Percentiles rank a stretch among this genome's conserved stretches.
Conservation (phyloP, 2,797 vertebrate genomes). For the Psittacula derbiana region DNA sequence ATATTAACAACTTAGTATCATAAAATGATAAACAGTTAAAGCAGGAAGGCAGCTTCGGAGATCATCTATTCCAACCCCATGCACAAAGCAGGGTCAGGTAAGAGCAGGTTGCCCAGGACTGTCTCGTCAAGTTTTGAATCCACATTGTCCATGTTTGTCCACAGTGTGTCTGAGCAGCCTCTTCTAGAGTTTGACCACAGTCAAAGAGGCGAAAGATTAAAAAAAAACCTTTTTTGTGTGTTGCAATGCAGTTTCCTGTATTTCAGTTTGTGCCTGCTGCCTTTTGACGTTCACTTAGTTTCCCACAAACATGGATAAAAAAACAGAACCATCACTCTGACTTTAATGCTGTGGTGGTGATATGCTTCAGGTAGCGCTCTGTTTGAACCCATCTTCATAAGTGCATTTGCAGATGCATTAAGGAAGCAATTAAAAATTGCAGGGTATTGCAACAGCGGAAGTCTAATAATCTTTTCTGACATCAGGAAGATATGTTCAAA, state of each 20-base stretch:
- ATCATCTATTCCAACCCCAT: not conserved
- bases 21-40: not conserved
- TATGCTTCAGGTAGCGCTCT: not conserved
- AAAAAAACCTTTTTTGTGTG: rapidly evolving
- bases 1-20: not conserved
- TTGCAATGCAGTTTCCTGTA: not conserved
- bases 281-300: not conserved
- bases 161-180: not conserved
- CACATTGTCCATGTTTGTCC: not conserved
- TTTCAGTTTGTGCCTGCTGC: not conserved
- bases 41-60: not conserved
- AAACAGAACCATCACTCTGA: not conserved
- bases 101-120: not conserved
- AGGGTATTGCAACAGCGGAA: not conserved
- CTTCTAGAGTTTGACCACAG: rapidly evolving
- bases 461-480: not conserved
- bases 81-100: not conserved
- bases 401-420: not conserved
- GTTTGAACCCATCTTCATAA: not conserved
- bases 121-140: not conserved
- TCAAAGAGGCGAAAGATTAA: not conserved
- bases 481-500: not conserved
- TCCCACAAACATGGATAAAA: not conserved
- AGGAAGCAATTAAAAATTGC: not conserved
- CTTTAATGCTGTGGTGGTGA: not conserved